A percentile compares a stretch with the other conserved stretches of the same genome.
phyloP scores from a whole-genome alignment of 1,140 invertebrate genomes.

The Aplysia californica region DNA sequence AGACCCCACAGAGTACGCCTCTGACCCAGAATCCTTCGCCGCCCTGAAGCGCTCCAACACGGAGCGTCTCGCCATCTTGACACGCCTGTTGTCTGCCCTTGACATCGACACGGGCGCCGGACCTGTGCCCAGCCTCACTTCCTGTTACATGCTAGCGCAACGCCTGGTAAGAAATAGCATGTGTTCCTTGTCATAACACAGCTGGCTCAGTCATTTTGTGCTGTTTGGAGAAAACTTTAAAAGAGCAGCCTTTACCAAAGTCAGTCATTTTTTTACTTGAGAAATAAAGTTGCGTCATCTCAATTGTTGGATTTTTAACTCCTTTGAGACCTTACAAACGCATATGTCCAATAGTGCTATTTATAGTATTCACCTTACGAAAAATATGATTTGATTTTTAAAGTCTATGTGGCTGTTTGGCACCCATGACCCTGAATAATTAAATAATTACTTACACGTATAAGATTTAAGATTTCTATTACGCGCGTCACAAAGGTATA shows the following conservation, averaged over 20 bases:
- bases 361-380: no score
- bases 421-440: no score
- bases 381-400: no score
- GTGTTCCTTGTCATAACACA: no score
- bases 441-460: no score
- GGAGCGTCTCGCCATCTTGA: constrained; percentile 81
- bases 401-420: no score
- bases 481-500: no score
- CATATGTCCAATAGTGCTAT: no score
- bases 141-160: constrained; percentile 47
- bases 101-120: constrained; percentile 74
- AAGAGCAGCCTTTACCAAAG: neutral
- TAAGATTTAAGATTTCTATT: no score
- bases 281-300: neutral
- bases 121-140: constrained; percentile 49
- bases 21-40: constrained; percentile 72
- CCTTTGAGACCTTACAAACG: neutral
- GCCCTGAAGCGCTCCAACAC: constrained; percentile 73
- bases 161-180: constrained; percentile 40
- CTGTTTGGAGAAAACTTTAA: no score
- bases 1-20: constrained; percentile 71
- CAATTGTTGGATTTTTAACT: neutral
- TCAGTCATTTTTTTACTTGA: neutral
- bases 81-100: constrained; percentile 80
- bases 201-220: neutral